Evolutionary conservation across 2,113 vertebrate genomes (phyloP), one percentile per base, ranked within the genome.

Genomic region (Lates calcarifer): DNA sequence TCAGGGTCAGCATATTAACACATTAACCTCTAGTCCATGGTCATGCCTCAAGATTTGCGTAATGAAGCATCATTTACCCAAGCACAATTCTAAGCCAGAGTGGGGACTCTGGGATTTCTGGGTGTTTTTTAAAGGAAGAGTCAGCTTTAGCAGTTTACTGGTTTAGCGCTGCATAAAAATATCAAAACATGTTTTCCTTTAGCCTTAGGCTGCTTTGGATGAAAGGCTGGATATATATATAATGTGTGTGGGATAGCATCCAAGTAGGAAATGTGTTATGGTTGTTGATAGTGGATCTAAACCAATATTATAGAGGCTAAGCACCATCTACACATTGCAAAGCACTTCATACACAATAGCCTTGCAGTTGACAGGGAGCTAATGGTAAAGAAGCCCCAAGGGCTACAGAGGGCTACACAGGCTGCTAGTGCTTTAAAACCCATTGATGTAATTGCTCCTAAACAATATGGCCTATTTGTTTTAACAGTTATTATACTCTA

Each of bases 31-130:
- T 47, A 10, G 66, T 53, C 67, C 39, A 5, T 51, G 74, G 77
- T 67, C 71, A 47, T 43, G 71, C 45, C 55, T 80, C 37, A 8
- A 65, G 66, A 74, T 55, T 17, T 43, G 33, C 28, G 4, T 86
- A 79, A 89, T 74, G 74, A 83, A 81, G 63, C 73, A 62, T 83
- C n/a, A 28, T 79, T 79, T 79, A 57, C 22, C 56, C n/a, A 7
- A 13, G 17, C 65, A 31, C 55, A 53, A 39, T 17, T n/a, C n/a
- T 55, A n/a, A 60, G 55, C 45, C 56, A 9, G 29, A 35, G 29
- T 11, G 55, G 28, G 39, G 15, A n/a, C 17, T 58, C 15, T 8
- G 64, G 57, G 62, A 47, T 75, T 63, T 41, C 22, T 0, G 10
- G 2, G 5, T n/a, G 26, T 3, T 70, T 76, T 71, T 53, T 13